These are phyloP conservation scores for Heliconius cydno DNA, from an alignment of 2,888 invertebrate genomes.

Conservation along the genomic window DNA sequence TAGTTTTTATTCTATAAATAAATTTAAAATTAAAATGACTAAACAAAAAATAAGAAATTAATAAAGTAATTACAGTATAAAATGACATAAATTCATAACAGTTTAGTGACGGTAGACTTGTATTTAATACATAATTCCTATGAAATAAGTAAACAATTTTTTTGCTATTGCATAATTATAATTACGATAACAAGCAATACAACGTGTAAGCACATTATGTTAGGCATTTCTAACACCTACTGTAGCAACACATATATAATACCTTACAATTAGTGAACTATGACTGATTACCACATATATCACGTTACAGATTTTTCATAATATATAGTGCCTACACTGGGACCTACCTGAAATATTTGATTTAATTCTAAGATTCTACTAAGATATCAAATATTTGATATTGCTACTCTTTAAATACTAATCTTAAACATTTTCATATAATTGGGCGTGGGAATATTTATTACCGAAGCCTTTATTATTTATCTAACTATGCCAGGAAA, in stretches of 20 bases:
- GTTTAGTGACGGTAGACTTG: not conserved
- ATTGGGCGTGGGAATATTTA: no score
- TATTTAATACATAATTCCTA: not conserved
- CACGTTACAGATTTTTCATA: constrained; percentile 14
- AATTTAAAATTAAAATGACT: no score
- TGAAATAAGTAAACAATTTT: not conserved
- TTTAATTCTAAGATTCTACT: no score
- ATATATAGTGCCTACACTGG: not conserved
- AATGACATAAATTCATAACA: not conserved
- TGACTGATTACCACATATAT: constrained; percentile 23
- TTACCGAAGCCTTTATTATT: no score
- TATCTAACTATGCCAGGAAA: no score
- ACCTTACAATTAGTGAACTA: constrained; percentile 9
- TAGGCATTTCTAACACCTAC: not conserved
- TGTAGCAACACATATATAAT: not conserved
- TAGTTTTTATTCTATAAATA: no score
- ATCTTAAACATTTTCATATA: no score
- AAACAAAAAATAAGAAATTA: no score
- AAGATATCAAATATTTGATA: no score
- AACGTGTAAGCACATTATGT: not conserved
- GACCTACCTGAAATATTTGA: not conserved
- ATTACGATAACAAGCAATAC: not conserved
- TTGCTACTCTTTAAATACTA: no score
- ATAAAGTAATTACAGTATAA: no score
- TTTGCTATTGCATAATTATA: not conserved